These are phyloP conservation scores for Anastrepha ludens DNA, from an alignment of 1,140 invertebrate species.

Conservation along the genomic window DNA sequence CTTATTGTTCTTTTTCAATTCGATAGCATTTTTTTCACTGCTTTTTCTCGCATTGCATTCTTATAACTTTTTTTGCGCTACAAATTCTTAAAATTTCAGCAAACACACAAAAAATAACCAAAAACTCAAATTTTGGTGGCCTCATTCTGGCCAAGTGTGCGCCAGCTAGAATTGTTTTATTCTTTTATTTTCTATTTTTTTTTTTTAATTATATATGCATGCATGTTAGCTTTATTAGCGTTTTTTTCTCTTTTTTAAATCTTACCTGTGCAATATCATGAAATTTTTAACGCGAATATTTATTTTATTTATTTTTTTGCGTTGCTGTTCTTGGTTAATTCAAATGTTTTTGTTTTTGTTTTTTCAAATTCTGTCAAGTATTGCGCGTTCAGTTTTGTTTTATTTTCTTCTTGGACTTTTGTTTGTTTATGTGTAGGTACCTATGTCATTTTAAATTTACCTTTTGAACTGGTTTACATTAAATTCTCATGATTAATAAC, in stretches of 20 bases:
- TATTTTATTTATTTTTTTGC: not conserved
- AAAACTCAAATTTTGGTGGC: conserved; percentile 14
- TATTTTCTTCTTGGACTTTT: not conserved
- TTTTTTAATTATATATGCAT: not conserved
- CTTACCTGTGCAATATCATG: not conserved
- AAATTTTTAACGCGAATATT: not conserved
- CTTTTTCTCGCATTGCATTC: conserved; percentile 39
- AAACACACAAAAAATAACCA: not conserved
- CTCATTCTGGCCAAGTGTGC: conserved; percentile 41
- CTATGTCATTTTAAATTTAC: not conserved
- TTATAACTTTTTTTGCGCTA: not conserved
- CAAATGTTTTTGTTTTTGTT: not conserved
- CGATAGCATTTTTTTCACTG: not conserved
- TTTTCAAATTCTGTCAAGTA: not conserved
- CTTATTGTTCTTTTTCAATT: not conserved
- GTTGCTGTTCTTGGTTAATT: not conserved
- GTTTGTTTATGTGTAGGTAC: not conserved
- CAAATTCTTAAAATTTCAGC: conserved; percentile 41
- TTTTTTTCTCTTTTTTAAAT: not conserved
- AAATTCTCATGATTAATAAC: conserved; percentile 53
- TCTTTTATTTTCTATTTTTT: not conserved
- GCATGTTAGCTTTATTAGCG: not conserved
- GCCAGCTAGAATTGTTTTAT: conserved; percentile 42
- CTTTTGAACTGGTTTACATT: conserved; percentile 44
- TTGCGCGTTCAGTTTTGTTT: conserved; percentile 1